These are phyloP conservation scores for Clarias fuscus DNA, from an alignment of 2,797 vertebrate species.

Conservation along the genomic window DNA sequence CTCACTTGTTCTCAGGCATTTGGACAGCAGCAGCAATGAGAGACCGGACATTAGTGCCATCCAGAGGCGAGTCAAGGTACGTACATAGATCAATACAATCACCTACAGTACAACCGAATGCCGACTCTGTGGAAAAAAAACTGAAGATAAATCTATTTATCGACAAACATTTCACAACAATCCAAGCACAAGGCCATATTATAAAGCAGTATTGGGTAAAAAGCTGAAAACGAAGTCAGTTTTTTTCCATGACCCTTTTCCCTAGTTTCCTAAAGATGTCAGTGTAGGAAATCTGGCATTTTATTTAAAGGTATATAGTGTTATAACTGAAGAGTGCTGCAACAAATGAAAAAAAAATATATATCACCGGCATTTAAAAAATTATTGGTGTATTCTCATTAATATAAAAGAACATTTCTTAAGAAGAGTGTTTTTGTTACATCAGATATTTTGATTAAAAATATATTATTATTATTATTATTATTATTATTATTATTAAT, in stretches of 20 bases:
- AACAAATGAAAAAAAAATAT: background rate
- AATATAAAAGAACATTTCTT: background rate
- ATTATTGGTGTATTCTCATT: background rate
- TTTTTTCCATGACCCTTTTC: background rate
- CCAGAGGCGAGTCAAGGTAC: slow-evolving; percentile 93
- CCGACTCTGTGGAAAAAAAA: background rate
- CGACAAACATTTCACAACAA: background rate
- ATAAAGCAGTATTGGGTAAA: background rate
- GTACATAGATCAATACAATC: background rate
- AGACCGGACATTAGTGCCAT: slow-evolving; percentile 89
- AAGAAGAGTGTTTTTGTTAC: background rate
- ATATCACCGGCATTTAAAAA: background rate
- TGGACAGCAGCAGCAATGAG: slow-evolving; percentile 91
- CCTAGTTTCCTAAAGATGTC: background rate
- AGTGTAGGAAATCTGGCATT: background rate
- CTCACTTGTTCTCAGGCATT: slow-evolving; percentile 75
- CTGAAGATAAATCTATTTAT: background rate
- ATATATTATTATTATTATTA: too few species aligned
- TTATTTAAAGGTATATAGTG: too few species aligned
- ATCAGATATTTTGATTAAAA: background rate
- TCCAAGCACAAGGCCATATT: background rate
- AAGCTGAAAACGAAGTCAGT: background rate
- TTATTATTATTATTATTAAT: too few species aligned
- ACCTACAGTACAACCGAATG: background rate
- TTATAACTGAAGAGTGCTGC: background rate